Base-by-base conservation (phyloP, 2,888 invertebrate species). In the Eulithis prunata region DNA sequence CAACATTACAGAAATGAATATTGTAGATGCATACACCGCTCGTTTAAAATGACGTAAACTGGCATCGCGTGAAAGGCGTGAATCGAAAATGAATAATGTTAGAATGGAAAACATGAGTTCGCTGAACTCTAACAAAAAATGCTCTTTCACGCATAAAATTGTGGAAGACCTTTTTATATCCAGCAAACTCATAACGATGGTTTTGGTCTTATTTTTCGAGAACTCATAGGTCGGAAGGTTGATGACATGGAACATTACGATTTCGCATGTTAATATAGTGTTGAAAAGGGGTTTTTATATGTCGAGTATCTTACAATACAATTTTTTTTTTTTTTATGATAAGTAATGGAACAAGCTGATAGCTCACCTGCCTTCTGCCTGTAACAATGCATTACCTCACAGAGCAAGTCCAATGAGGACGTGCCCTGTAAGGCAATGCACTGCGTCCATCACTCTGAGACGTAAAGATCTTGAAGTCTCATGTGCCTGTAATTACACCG, bases 91-190 rank as follows among this genome's bases (percentile, higher is more conserved):
- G 45, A 64, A 62, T 51, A 52, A 54, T 54, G 14, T 43, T 38
- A 53, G 55, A 64, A 62, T 32, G 59, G 32, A 64, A 62, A 79
- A 83, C 75, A 73, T 58, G 74, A 75, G 86, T 81, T 84, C 83
- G 76, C 62, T 74, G 84, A 83, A 85, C 86, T 79, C 76, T 71
- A 74, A 72, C 74, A 72, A 79, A 75, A 60, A 78, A 64, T 77
- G 76, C 77, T 76, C 76, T 81, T 77, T 82, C 76, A 79, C 80
- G 70, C 64, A 64, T 66, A 71, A 73, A 71, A 67, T 67, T 68
- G 70, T 47, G 32, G 49, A 55, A 64, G 60, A 68, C 64, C 45
- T 67, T 67, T 63, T 60, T 68, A 51, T 63, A 47, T 32, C 13
- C 43, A 43, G 32, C 11, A 28, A 64, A 58, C n/a, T 58, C 47